Evolutionary conservation across 2,113 vertebrate species (phyloP).

Genomic region (Balaeniceps rex): DNA sequence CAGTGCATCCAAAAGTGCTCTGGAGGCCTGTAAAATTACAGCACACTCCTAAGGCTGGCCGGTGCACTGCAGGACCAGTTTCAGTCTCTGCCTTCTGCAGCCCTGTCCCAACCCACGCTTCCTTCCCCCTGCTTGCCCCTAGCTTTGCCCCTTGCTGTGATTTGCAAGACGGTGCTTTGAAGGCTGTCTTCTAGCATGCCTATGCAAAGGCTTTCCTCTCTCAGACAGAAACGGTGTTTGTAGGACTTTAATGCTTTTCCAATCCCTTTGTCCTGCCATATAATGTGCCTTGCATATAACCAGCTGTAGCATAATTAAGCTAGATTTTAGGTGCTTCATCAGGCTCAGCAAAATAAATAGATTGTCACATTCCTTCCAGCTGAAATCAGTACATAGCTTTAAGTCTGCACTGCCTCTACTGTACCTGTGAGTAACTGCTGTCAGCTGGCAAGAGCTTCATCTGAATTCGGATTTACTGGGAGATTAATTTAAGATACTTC

Average conservation of each 20-base stretch:
- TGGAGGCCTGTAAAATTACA: not conserved
- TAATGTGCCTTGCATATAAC: not conserved
- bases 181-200: not conserved
- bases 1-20: not conserved
- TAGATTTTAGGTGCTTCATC: slow-evolving; percentile 48
- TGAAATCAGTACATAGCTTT: slow-evolving; percentile 36
- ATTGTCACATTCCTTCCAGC: slow-evolving; percentile 46
- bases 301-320: slow-evolving; percentile 40
- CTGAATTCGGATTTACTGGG: slow-evolving; percentile 20
- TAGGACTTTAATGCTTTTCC: not conserved
- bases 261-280: not conserved
- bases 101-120: not conserved
- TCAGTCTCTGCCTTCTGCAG: not conserved
- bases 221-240: not conserved
- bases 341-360: slow-evolving; percentile 26
- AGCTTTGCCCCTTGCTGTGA: not conserved
- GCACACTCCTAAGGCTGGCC: not conserved
- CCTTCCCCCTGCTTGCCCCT: not conserved
- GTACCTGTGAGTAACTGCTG: slow-evolving; percentile 55
- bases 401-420: slow-evolving; percentile 55
- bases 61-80: not conserved
- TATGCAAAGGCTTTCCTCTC: not conserved
- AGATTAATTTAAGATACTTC: slow-evolving; percentile 17
- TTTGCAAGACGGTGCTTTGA: not conserved
- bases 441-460: slow-evolving; percentile 32